Conservation (phyloP, 2,797 vertebrate species). For the Coregonus ussuriensis region DNA sequence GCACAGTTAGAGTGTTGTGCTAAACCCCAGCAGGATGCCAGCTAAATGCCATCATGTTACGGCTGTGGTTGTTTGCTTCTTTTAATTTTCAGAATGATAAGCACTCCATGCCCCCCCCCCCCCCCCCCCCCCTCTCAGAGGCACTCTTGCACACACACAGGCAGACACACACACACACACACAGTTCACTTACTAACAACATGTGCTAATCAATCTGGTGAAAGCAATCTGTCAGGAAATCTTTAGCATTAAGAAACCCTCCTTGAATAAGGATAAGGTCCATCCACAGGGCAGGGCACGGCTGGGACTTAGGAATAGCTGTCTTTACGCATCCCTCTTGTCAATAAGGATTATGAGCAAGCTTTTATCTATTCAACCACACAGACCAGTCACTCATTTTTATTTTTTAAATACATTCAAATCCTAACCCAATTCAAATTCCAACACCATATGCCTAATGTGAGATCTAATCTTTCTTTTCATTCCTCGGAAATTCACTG, state of each 20-base stretch:
- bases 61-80: slow-evolving; percentile 61
- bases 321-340: slow-evolving; percentile 78
- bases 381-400: slow-evolving; percentile 81
- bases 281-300: slow-evolving; percentile 70
- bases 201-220: slow-evolving; percentile 79
- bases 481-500: slow-evolving; percentile 72
- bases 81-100: slow-evolving; percentile 62
- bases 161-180: slow-evolving; percentile 39
- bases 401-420: slow-evolving; percentile 83
- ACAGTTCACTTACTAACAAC: slow-evolving; percentile 68
- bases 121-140: too few relatives aligned
- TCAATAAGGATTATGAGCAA: slow-evolving; percentile 84
- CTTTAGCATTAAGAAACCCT: slow-evolving; percentile 78
- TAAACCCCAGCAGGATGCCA: slow-evolving; percentile 43
- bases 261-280: slow-evolving; percentile 74
- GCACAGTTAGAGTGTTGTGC: slow-evolving; percentile 59
- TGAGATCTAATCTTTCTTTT: slow-evolving; percentile 79
- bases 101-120: slow-evolving; percentile 47
- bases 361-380: slow-evolving; percentile 84
- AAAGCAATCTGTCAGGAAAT: slow-evolving; percentile 84
- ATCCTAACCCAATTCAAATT: slow-evolving; percentile 80
- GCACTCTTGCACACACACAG: slow-evolving; percentile 25
- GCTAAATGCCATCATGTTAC: slow-evolving; percentile 68
- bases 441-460: slow-evolving; percentile 75
- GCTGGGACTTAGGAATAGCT: slow-evolving; percentile 76